phyloP scores from a whole-genome alignment of 2,888 invertebrate genomes.

The Orthosia cruda region DNA sequence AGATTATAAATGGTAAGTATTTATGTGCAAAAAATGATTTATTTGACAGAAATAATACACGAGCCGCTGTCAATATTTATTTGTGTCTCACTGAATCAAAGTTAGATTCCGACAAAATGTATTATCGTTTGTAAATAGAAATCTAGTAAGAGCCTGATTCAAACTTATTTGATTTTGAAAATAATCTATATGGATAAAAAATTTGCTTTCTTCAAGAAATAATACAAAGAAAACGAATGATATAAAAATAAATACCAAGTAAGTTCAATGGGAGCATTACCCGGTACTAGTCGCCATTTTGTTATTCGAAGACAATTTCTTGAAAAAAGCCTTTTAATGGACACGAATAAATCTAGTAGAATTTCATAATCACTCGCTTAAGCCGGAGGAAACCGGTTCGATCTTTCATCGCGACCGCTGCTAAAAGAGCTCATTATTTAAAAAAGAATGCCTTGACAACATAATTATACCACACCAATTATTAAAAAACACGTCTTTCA shows the following conservation, averaged over 20 bases:
- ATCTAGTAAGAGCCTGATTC: not conserved
- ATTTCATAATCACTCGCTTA: conserved; percentile 50
- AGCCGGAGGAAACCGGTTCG: conserved; percentile 41
- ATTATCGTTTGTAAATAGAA: not conserved
- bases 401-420: conserved; percentile 54
- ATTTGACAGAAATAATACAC: not conserved
- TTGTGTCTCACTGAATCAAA: not conserved
- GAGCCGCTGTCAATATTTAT: not conserved
- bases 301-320: conserved; percentile 31
- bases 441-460: conserved; percentile 65
- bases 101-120: not conserved
- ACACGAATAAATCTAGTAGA: conserved; percentile 49
- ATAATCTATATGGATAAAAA: not conserved
- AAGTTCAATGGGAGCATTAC: conserved; percentile 11
- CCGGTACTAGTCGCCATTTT: conserved; percentile 40
- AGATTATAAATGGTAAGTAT: too few relatives aligned
- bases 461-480: conserved; percentile 61
- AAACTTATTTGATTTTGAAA: not conserved
- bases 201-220: not conserved
- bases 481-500: conserved; percentile 30
- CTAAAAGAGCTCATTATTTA: conserved; percentile 50
- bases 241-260: not conserved
- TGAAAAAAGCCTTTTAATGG: conserved; percentile 32
- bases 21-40: not conserved
- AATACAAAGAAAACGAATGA: not conserved